phyloP scores from a whole-genome alignment of 2,113 vertebrate species.

The Astur gentilis region DNA sequence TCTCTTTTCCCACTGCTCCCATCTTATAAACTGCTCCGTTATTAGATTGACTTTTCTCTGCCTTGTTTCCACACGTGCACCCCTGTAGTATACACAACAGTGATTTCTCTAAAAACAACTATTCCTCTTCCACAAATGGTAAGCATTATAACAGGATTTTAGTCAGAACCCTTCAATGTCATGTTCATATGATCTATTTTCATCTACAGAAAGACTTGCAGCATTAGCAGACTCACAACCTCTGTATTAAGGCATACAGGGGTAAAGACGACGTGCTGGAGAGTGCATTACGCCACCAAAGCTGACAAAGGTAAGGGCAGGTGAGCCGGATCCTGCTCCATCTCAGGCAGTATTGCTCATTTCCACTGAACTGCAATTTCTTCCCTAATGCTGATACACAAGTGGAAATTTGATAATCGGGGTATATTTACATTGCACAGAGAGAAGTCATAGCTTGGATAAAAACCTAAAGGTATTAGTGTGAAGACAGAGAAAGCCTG shows the following conservation, averaged over 20 bases:
- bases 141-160: not conserved
- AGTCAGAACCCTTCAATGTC: not conserved
- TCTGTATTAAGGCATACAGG: not conserved
- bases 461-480: not conserved
- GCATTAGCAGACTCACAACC: not conserved
- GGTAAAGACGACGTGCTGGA: not conserved
- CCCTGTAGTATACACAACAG: not conserved
- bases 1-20: constrained; percentile 1
- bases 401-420: not conserved
- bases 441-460: not conserved
- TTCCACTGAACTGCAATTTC: not conserved
- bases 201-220: not conserved
- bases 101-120: not conserved
- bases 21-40: not conserved
- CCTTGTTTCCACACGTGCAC: not conserved
- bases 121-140: not conserved
- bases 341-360: not conserved
- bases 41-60: not conserved
- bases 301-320: rapidly evolving
- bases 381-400: not conserved
- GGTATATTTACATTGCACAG: not conserved
- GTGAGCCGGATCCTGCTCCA: not conserved
- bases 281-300: not conserved
- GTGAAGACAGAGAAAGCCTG: not conserved
- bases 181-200: not conserved